Base-by-base conservation (phyloP, 2,113 vertebrate genomes). In the Notarius lentiginosus region DNA sequence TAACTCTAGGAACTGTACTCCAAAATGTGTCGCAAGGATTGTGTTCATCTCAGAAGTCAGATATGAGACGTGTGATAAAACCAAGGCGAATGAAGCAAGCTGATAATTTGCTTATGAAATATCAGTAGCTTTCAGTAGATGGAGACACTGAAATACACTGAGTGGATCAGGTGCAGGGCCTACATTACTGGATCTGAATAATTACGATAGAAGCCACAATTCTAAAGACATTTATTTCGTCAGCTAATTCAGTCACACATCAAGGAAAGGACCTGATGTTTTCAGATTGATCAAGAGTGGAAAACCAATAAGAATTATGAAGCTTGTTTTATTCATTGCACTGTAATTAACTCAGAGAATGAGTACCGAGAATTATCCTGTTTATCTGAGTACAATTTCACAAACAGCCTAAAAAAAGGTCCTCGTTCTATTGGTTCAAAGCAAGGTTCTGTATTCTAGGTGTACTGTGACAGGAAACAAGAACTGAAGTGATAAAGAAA, bases 271-370 rank as follows among this genome's bases (percentile, higher is more conserved):
- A 61, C 61, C 27, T 81, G 56, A 58, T 66, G 14, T 79, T 14
- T 5, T 79, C 49, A 15, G 51, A 55, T 68, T 30, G 22, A 80
- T 58, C 51, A 7, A 34, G 49, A 86, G 49, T 68, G 76, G 47
- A 53, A 70, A 79, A 86, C 70, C 79, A 79, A 68, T 79, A 51
- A 47, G 58, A 79, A 61, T 79, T 58, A 68, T 86, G 75, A 47
- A 68, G 51, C 84, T 79, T 80, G 60, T 34, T 86, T 80, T 5
- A 79, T 65, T 53, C 79, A 65, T 56, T 63, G n/a, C 73, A 34
- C 76, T 11, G 75, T 15, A 47, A 80, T 80, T 80, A 47, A 68
- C 58, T 70, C 27, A 61, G 30, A 53, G 51, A 58, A 47, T 53
- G 66, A 66, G 7, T 53, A 7, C 8, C 20, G 63, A 66, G 76